These are phyloP conservation scores for Neotoma lepida DNA, from an alignment of 2,113 vertebrate species.

Conservation along the genomic window DNA sequence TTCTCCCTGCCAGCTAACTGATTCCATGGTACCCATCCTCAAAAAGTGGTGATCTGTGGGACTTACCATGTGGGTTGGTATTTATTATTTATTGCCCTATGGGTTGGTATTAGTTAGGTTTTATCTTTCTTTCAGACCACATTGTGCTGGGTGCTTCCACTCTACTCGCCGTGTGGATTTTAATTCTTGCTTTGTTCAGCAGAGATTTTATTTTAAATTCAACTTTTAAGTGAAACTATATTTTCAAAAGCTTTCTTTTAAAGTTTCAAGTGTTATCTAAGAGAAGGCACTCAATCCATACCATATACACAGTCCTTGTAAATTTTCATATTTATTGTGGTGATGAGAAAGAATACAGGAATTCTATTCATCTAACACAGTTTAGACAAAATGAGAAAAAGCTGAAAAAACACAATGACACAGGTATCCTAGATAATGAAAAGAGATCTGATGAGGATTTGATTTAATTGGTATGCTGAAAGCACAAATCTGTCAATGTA, in stretches of 20 bases:
- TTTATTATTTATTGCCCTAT: background rate
- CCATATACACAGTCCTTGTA: background rate
- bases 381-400: conserved; percentile 12
- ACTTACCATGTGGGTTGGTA: too few relatives aligned
- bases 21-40: background rate
- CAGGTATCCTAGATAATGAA: background rate
- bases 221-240: background rate
- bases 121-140: background rate
- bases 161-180: background rate
- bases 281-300: background rate
- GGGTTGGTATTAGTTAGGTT: background rate
- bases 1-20: background rate
- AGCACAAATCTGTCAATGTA: background rate
- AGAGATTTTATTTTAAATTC: background rate
- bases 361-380: background rate
- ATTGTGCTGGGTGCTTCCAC: background rate
- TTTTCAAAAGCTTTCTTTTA: background rate
- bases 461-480: background rate
- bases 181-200: background rate
- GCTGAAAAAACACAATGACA: background rate
- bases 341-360: background rate
- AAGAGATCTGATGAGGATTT: background rate
- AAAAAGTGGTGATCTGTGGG: background rate
- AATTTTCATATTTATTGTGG: background rate
- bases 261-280: background rate